Conservation (phyloP, 2,113 vertebrate species). For the Entosphenus tridentatus region DNA sequence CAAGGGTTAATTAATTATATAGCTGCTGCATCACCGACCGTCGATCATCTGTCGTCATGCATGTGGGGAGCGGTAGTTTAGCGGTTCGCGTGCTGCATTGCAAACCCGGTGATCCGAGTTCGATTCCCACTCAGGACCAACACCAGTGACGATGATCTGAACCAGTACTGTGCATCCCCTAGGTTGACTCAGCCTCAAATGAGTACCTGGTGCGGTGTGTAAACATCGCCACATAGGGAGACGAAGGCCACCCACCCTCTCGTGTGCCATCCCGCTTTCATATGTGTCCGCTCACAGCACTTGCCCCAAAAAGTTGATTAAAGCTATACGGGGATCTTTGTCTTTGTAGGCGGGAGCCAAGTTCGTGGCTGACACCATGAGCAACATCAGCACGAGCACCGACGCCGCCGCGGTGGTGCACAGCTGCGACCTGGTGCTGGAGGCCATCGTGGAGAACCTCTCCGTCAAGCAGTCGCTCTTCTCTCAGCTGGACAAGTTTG, state of each 20-base stretch:
- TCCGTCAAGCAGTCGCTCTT: slow-evolving; percentile 60
- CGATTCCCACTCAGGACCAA: too few species aligned
- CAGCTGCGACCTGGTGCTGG: slow-evolving; percentile 58
- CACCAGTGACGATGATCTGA: too few species aligned
- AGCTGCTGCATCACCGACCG: too few species aligned
- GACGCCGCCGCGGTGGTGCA: slow-evolving; percentile 40
- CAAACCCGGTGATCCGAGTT: too few species aligned
- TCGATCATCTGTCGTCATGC: too few species aligned
- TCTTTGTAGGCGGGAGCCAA: slow-evolving; percentile 39
- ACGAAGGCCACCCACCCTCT: background rate
- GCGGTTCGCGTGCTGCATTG: too few species aligned
- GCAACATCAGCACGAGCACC: slow-evolving; percentile 39
- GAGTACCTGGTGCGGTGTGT: background rate
- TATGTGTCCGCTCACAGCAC: background rate
- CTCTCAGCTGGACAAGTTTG: slow-evolving; percentile 54
- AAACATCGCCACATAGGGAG: background rate
- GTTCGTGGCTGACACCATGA: slow-evolving; percentile 46
- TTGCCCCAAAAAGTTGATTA: background rate
- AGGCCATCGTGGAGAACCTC: slow-evolving; percentile 79
- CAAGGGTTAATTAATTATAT: too few species aligned
- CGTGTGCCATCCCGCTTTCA: background rate
- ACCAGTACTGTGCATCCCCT: too few species aligned
- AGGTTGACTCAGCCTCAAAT: background rate
- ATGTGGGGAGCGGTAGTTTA: too few species aligned
- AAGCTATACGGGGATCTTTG: background rate